Percentiles rank a stretch among this genome's conserved stretches.
phyloP scores from a whole-genome alignment of 2,888 invertebrate species.

The Dilophus febrilis region DNA sequence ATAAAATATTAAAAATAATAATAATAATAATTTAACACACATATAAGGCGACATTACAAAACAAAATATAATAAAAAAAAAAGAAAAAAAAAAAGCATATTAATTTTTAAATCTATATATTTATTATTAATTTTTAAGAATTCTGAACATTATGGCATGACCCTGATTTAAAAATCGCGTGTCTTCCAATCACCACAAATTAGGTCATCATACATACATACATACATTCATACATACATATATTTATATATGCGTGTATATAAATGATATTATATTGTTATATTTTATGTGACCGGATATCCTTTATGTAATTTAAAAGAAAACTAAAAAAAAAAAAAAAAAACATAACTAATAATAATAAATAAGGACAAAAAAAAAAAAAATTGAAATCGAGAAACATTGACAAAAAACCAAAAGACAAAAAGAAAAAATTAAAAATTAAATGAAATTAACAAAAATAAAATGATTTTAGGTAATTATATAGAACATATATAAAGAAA shows the following conservation, averaged over 20 bases:
- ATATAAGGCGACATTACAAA: not conserved
- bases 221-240: too few relatives aligned
- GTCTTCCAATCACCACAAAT: constrained; percentile 33
- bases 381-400: not conserved
- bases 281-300: too few relatives aligned
- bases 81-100: constrained; percentile 1
- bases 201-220: constrained; percentile 29
- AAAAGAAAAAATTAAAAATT: too few relatives aligned
- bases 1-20: not conserved
- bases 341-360: not conserved
- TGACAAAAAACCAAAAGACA: too few relatives aligned
- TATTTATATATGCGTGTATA: too few relatives aligned
- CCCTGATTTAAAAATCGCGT: constrained; percentile 32
- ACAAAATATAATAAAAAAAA: not conserved
- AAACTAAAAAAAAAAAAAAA: not conserved
- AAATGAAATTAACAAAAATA: too few relatives aligned
- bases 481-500: too few relatives aligned
- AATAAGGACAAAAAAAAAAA: not conserved
- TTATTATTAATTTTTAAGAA: constrained; percentile 5
- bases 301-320: too few relatives aligned
- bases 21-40: not conserved
- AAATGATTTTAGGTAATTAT: too few relatives aligned
- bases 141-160: constrained; percentile 24
- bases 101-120: not conserved
- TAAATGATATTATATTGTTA: too few relatives aligned